Conservation (phyloP, 2,113 vertebrate genomes). For the Bambusicola thoracicus region DNA sequence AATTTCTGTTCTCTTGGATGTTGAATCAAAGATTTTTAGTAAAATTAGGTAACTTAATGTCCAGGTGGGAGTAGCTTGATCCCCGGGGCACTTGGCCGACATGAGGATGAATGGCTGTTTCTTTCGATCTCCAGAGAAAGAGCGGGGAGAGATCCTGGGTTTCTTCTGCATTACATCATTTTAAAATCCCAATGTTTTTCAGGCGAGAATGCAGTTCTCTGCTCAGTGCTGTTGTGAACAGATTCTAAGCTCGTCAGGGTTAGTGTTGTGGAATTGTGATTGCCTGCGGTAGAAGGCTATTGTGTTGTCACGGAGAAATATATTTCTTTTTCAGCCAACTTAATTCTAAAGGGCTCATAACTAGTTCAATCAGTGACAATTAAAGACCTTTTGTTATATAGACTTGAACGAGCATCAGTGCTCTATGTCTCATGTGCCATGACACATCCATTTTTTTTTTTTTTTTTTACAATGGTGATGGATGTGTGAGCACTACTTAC, state of each 20-base stretch:
- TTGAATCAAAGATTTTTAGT: neutral
- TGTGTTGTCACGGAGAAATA: neutral
- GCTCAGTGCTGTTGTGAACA: neutral
- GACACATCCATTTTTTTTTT: neutral
- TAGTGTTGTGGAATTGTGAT: accelerated
- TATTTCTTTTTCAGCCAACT: neutral
- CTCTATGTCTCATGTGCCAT: neutral
- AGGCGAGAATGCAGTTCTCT: neutral
- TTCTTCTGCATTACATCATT: neutral
- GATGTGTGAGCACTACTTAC: neutral
- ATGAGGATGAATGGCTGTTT: accelerated
- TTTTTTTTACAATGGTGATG: neutral
- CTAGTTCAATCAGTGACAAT: neutral
- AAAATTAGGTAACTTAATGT: neutral
- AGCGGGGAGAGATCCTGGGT: neutral
- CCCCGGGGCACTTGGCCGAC: no score
- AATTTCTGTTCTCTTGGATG: neutral
- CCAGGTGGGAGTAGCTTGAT: no score
- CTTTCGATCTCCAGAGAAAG: neutral
- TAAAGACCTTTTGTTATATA: neutral
- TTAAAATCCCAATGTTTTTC: neutral
- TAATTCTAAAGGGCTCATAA: neutral
- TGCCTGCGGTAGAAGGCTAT: neutral
- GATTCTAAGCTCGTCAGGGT: accelerated
- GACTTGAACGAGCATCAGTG: neutral